Evolutionary conservation across 2,797 vertebrate genomes (phyloP).

Genomic region (Lates japonicus): DNA sequence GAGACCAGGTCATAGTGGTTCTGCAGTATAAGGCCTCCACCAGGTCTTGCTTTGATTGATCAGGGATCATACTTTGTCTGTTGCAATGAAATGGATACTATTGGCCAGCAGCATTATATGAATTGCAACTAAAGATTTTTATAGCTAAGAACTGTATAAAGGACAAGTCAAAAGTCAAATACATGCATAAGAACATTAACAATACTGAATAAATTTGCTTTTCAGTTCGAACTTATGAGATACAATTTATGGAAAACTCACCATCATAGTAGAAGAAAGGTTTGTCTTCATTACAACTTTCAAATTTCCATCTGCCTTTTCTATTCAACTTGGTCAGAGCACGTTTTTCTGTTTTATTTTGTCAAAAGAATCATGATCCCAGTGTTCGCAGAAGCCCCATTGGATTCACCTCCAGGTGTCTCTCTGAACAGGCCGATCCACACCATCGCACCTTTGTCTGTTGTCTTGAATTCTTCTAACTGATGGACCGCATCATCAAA

Average conservation of each 20-base stretch:
- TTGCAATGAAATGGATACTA: too few relatives aligned
- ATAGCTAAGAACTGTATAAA: too few relatives aligned
- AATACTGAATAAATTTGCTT: too few relatives aligned
- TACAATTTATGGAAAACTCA: constrained; percentile 21
- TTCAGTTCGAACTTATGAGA: too few relatives aligned
- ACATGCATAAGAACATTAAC: too few relatives aligned
- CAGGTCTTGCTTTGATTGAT: neutral
- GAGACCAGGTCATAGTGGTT: neutral
- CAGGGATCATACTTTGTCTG: constrained; percentile 42
- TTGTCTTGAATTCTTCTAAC: fast-evolving
- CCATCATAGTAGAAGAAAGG: constrained; percentile 26
- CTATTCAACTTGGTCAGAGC: fast-evolving
- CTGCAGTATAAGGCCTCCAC: neutral
- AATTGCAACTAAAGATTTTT: too few relatives aligned
- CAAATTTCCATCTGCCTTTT: fast-evolving
- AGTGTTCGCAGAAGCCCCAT: constrained; percentile 20
- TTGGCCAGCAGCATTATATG: too few relatives aligned
- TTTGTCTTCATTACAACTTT: fast-evolving
- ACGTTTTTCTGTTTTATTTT: neutral
- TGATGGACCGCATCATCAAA: constrained; percentile 28
- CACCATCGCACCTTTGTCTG: fast-evolving
- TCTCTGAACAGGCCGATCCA: constrained; percentile 39
- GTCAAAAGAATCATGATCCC: neutral
- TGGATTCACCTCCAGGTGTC: constrained; percentile 48
- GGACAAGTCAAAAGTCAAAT: too few relatives aligned